A percentile compares a stretch with the other conserved stretches of the same genome.
These are phyloP conservation scores for Nothoprocta pentlandii DNA, from an alignment of 2,113 vertebrate genomes.

Conservation along the genomic window DNA sequence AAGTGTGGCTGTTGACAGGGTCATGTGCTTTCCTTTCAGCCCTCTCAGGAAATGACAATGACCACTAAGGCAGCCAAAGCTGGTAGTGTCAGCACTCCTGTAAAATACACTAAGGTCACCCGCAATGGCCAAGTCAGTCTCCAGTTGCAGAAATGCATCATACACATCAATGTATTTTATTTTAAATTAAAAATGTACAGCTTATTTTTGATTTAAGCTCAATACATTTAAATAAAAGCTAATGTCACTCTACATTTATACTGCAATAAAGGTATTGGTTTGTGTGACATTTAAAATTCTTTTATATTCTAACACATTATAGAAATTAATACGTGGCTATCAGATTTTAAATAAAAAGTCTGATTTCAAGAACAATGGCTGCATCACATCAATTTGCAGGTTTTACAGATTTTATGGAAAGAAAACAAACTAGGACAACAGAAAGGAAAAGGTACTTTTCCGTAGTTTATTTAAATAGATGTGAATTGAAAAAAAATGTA, in stretches of 20 bases:
- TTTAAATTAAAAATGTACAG: background rate
- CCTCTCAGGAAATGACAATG: background rate
- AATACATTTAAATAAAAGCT: background rate
- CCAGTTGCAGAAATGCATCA: background rate
- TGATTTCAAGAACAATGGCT: background rate
- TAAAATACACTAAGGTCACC: background rate
- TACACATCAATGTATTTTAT: background rate
- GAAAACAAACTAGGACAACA: background rate
- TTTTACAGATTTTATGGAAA: background rate
- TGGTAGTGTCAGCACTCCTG: background rate
- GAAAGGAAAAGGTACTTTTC: background rate
- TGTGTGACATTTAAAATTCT: background rate
- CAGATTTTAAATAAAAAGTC: background rate
- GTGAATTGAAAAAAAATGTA: background rate
- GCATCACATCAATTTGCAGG: background rate
- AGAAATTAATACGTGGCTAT: background rate
- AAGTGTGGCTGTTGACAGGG: background rate
- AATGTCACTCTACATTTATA: background rate
- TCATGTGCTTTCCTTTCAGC: background rate
- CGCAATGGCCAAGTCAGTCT: background rate
- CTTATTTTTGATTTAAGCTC: background rate
- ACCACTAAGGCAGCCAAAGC: background rate
- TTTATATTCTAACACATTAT: background rate
- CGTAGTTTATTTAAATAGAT: background rate
- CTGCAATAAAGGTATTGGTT: background rate